Conservation (phyloP, 2,113 vertebrate genomes). For the Rhinogobius similis region DNA sequence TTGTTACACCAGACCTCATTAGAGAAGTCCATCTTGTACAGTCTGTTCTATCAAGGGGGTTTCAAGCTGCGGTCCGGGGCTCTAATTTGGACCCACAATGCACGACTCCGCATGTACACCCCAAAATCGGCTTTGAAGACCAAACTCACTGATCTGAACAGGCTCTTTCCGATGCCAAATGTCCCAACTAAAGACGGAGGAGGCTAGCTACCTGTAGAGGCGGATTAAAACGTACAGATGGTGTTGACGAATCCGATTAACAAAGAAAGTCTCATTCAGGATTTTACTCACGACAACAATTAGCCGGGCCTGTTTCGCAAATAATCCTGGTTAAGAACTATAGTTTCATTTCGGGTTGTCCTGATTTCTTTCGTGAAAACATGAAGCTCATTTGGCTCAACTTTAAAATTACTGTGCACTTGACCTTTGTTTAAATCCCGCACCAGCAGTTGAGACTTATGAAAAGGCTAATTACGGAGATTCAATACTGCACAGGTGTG, state of each 20-base stretch:
- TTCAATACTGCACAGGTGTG: constrained; percentile 9
- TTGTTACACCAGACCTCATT: constrained; percentile 61
- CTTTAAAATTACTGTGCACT: constrained; percentile 1
- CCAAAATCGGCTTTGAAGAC: constrained; percentile 69
- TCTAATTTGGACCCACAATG: constrained; percentile 54
- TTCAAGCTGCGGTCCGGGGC: constrained; percentile 37
- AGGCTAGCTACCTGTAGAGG: constrained; percentile 67
- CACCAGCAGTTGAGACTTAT: constrained; percentile 9
- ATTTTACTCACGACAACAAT: background rate
- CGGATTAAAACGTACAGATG: constrained; percentile 69
- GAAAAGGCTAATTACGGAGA: constrained; percentile 5
- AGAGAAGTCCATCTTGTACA: constrained; percentile 56
- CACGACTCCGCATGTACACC: constrained; percentile 56
- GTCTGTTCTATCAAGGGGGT: constrained; percentile 54
- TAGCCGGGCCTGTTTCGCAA: background rate
- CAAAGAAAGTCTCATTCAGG: constrained; percentile 25
- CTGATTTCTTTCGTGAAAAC: background rate
- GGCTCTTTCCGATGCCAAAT: constrained; percentile 47
- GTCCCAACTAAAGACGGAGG: constrained; percentile 53
- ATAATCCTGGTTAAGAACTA: too few relatives aligned
- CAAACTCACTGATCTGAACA: constrained; percentile 45
- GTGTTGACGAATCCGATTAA: constrained; percentile 62
- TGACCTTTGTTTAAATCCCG: constrained; percentile 10
- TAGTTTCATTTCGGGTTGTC: background rate
- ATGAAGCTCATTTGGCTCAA: background rate